phyloP scores from a whole-genome alignment of 2,113 vertebrate species.

The Panurus biarmicus region DNA sequence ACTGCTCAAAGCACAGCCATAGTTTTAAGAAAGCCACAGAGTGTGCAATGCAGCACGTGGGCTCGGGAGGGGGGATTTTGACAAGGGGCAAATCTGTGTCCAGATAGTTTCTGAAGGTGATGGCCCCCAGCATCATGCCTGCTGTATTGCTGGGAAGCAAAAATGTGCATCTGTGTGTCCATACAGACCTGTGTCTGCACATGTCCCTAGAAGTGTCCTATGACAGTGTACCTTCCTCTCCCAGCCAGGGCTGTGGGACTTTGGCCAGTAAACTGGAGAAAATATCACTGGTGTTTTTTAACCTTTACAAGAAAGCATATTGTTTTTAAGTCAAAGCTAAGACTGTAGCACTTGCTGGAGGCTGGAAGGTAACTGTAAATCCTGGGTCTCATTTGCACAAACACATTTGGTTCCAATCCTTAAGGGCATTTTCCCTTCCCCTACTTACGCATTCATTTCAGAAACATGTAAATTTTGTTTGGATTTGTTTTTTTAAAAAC shows the following conservation, averaged over 20 bases:
- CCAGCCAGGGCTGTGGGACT: background rate
- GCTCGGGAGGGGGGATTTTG: background rate
- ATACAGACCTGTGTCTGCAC: background rate
- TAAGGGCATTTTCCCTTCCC: constrained; percentile 8
- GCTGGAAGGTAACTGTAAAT: constrained; percentile 31
- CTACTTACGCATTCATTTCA: background rate
- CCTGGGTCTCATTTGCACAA: constrained; percentile 29
- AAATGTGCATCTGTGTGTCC: rapidly evolving
- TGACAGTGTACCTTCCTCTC: background rate
- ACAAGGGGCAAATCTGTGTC: background rate
- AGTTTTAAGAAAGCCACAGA: background rate
- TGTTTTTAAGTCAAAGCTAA: constrained; percentile 1
- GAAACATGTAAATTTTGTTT: constrained; percentile 21
- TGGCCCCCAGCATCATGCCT: rapidly evolving
- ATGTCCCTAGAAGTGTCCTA: background rate
- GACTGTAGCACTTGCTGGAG: background rate
- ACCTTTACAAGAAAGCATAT: background rate
- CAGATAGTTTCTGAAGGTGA: background rate
- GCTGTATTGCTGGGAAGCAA: background rate
- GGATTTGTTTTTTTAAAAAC: background rate
- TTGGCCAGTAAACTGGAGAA: background rate
- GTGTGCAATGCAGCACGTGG: background rate
- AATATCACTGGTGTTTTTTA: background rate
- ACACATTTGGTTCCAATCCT: background rate
- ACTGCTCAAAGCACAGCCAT: background rate